Base-by-base conservation (phyloP, 2,888 invertebrate genomes). In the Latrodectus hesperus region DNA sequence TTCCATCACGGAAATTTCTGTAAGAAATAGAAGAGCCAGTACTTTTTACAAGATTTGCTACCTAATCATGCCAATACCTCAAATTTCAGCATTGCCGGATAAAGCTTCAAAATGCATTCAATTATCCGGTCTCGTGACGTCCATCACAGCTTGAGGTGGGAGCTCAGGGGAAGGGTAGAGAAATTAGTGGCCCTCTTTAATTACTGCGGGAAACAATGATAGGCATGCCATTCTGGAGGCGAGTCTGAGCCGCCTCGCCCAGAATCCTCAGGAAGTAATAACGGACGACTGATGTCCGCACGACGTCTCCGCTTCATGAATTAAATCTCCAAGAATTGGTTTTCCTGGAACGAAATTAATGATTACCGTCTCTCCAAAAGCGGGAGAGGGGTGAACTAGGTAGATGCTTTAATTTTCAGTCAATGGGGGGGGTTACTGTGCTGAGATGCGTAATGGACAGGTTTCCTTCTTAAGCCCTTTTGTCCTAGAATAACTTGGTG, bases 311-410 rank as follows among this genome's bases (percentile, higher is more conserved):
- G 22, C 72, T 67, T 71, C 73, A 68, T 64, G 84, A 78, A 84
- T 84, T 84, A 77, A 84, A 84, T 84, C 77, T 53, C 38, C 65
- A 84, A 84, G 84, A 84, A 78, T 84, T 84, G 78, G 75, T 67
- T 73, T 78, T 51, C 52, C 26, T 53, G 26, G 77, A 78, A 67
- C 77, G 55, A 67, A 83, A 78, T 84, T 78, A 72, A 84, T 84
- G 84, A 70, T 65, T 52, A 17, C 73, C 17, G 52, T 26, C 26
- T 26, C 52, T 73, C 49, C 16, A 52, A 12, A n/a, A 68, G 22
- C 67, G 67, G 22, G 67, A 10, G 60, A 16, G 60, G 60, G 10
- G n/a, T 60, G 10, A 10, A 16, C 10, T 60, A 6, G n/a, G 60
- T 38, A 11, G 60, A 10, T 12, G 60, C 12, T 60, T 60, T 60